phyloP scores from a whole-genome alignment of 2,113 vertebrate genomes.

The Gila orcuttii region DNA sequence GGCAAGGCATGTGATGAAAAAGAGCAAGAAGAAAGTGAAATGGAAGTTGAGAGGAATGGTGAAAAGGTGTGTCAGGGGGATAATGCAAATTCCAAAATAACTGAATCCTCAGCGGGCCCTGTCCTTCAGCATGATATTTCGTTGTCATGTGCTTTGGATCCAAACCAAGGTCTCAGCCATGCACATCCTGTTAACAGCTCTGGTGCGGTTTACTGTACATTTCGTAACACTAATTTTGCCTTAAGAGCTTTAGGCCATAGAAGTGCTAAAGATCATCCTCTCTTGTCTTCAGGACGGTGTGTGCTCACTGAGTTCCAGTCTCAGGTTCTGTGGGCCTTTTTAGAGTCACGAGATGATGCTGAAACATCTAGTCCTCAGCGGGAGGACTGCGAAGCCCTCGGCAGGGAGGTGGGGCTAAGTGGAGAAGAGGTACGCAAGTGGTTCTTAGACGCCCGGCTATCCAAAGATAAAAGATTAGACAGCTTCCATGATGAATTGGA shows the following conservation, averaged over 20 bases:
- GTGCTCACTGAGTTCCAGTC: slow-evolving; percentile 78
- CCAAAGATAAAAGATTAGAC: slow-evolving; percentile 66
- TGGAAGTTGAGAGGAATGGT: slow-evolving; percentile 59
- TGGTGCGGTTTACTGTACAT: slow-evolving; percentile 65
- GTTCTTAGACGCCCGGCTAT: slow-evolving; percentile 70
- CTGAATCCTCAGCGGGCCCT: slow-evolving; percentile 61
- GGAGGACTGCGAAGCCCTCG: slow-evolving; percentile 80
- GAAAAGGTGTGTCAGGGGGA: slow-evolving; percentile 61
- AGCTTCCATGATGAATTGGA: slow-evolving; percentile 51
- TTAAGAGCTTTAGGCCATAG: slow-evolving; percentile 65
- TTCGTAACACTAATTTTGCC: slow-evolving; percentile 61
- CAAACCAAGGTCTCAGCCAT: slow-evolving; percentile 54
- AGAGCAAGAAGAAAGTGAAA: slow-evolving; percentile 48
- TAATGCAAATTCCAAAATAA: slow-evolving; percentile 63
- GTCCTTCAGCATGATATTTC: slow-evolving; percentile 64
- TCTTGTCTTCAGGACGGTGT: slow-evolving; percentile 63
- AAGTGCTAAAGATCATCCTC: slow-evolving; percentile 55
- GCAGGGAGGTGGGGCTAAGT: slow-evolving; percentile 75
- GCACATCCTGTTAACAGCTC: slow-evolving; percentile 18
- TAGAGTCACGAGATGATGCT: slow-evolving; percentile 77
- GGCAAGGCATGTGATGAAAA: slow-evolving; percentile 46
- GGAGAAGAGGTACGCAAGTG: slow-evolving; percentile 76
- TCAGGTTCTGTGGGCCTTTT: slow-evolving; percentile 78
- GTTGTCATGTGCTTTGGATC: slow-evolving; percentile 69
- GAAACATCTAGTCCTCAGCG: slow-evolving; percentile 73